A percentile compares a stretch with the other conserved stretches of the same genome.
phyloP scores from a whole-genome alignment of 2,113 vertebrate genomes.

The Myotis lucifugus region DNA sequence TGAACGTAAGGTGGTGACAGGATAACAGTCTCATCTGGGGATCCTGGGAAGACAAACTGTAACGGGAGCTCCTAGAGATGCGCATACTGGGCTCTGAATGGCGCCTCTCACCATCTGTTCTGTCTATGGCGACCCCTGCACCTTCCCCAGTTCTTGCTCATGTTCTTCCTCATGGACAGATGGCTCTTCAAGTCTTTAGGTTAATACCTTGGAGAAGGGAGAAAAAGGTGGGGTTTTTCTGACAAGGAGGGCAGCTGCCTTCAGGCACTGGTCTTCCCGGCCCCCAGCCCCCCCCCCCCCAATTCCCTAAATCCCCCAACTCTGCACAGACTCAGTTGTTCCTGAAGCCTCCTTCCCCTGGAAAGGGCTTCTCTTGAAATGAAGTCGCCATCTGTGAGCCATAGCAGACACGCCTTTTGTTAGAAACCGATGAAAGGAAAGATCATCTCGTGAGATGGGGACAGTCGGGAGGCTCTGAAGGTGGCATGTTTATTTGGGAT shows the following conservation, averaged over 20 bases:
- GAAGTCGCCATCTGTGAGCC: background rate
- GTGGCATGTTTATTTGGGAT: conserved; percentile 51
- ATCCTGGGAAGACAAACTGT: background rate
- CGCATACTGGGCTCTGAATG: background rate
- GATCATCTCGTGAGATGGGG: conserved; percentile 52
- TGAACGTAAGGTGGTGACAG: background rate
- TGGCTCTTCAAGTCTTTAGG: background rate
- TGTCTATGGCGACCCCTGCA: accelerated
- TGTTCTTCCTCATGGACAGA: background rate
- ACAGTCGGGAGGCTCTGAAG: background rate
- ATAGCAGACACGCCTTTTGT: conserved; percentile 12
- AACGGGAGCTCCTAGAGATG: background rate
- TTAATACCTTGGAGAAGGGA: background rate
- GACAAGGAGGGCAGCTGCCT: background rate
- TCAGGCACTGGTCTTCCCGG: background rate
- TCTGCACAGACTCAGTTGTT: background rate
- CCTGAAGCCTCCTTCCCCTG: background rate
- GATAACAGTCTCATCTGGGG: background rate
- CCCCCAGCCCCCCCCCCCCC: accelerated
- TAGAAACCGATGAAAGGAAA: conserved; percentile 49
- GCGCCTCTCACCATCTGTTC: background rate
- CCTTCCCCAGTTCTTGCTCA: background rate
- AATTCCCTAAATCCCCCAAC: too few species aligned
- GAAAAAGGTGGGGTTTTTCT: background rate
- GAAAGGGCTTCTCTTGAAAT: background rate